Evolutionary conservation across 2,888 invertebrate genomes (phyloP).

Genomic region (Horisme vitalbata): DNA sequence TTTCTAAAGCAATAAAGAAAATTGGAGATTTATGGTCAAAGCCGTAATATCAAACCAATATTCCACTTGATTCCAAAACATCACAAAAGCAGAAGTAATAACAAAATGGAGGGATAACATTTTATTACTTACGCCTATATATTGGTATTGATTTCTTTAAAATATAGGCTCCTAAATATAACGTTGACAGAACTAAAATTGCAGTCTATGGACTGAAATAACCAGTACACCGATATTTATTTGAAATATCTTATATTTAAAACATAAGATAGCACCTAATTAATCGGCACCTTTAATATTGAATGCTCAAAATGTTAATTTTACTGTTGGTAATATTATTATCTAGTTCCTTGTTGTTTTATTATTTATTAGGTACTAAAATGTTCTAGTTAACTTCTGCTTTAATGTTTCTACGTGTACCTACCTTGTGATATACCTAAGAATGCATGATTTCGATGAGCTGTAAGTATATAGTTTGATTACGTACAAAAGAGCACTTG

Average conservation of each 20-base stretch:
- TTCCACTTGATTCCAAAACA: slow-evolving; percentile 46
- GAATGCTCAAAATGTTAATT: slow-evolving; percentile 79
- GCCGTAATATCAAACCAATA: slow-evolving; percentile 18
- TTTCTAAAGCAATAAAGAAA: slow-evolving; percentile 25
- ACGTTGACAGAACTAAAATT: too few relatives aligned
- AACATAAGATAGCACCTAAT: too few relatives aligned
- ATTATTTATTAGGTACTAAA: slow-evolving; percentile 47
- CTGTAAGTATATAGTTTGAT: slow-evolving; percentile 61
- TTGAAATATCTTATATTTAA: too few relatives aligned
- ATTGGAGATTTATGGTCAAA: slow-evolving; percentile 29
- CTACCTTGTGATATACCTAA: slow-evolving; percentile 79
- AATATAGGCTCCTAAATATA: too few relatives aligned
- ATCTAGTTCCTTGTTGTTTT: slow-evolving; percentile 70
- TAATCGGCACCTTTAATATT: slow-evolving; percentile 38
- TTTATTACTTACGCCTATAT: too few relatives aligned
- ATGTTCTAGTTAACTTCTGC: slow-evolving; percentile 21
- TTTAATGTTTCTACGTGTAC: slow-evolving; percentile 57
- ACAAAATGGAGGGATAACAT: slow-evolving; percentile 66
- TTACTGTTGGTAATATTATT: slow-evolving; percentile 77
- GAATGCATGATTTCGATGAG: slow-evolving; percentile 60
- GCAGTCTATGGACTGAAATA: too few relatives aligned
- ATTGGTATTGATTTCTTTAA: too few relatives aligned
- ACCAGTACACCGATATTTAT: too few relatives aligned
- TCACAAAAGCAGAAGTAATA: slow-evolving; percentile 50
- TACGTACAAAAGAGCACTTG: slow-evolving; percentile 71